These are phyloP conservation scores for Balearica regulorum DNA, from an alignment of 2,797 vertebrate genomes.

Conservation along the genomic window DNA sequence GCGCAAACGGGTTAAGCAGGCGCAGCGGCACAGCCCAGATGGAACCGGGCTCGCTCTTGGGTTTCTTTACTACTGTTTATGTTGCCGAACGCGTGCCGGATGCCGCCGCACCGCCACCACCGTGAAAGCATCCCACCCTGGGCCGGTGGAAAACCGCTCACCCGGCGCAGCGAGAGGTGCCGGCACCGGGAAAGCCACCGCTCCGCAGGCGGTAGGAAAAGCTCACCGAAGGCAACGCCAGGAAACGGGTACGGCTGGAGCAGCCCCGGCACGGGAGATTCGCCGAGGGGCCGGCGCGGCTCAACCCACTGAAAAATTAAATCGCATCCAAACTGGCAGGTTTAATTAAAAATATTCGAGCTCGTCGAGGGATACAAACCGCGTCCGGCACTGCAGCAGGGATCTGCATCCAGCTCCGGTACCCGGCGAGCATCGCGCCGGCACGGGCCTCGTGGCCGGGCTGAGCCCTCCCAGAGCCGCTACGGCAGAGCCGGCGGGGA, in stretches of 20 bases:
- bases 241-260: neutral
- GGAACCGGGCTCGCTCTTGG: neutral
- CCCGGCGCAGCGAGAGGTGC: neutral
- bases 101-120: neutral
- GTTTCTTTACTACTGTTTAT: neutral
- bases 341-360: conserved; percentile 54
- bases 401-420: neutral
- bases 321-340: conserved; percentile 39
- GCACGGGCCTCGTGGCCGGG: neutral
- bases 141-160: fast-evolving
- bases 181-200: fast-evolving
- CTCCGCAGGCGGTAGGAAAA: fast-evolving
- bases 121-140: fast-evolving
- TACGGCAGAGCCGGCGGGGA: fast-evolving
- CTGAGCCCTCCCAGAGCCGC: neutral
- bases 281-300: neutral
- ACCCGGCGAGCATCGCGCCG: neutral
- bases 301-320: conserved; percentile 32
- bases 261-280: neutral
- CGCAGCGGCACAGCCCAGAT: neutral
- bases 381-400: conserved; percentile 35
- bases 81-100: fast-evolving
- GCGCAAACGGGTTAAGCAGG: neutral
- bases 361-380: neutral
- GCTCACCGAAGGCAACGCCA: neutral